Conservation (phyloP, 2,888 invertebrate genomes). For the Cataglyphis altisquamis region DNA sequence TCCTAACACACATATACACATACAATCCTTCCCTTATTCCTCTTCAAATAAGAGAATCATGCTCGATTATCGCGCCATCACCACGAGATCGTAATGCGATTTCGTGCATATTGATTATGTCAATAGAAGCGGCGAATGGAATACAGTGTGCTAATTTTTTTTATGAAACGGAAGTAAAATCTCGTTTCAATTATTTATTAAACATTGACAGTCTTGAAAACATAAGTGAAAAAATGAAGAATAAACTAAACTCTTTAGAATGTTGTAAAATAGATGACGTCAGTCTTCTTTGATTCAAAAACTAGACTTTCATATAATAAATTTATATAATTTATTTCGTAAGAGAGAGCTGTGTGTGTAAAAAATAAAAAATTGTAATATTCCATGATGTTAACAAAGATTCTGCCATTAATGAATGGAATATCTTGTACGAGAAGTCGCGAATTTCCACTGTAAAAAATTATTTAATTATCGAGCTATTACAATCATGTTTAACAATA, state of each 20-base stretch:
- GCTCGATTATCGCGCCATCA: not conserved
- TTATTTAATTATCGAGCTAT: not conserved
- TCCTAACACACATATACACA: not conserved
- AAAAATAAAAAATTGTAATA: not conserved
- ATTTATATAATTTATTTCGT: not conserved
- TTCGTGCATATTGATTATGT: not conserved
- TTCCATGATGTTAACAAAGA: not conserved
- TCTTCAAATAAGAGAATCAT: constrained; percentile 17
- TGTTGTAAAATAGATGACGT: not conserved
- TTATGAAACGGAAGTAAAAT: not conserved
- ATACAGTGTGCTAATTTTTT: not conserved
- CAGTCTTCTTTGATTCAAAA: not conserved
- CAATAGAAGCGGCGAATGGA: not conserved
- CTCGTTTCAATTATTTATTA: not conserved
- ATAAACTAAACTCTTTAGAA: not conserved
- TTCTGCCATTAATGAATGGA: not conserved
- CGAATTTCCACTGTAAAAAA: not conserved
- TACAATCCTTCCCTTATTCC: constrained; percentile 10
- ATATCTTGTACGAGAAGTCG: not conserved
- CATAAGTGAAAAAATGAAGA: not conserved
- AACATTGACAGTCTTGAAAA: not conserved
- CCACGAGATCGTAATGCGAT: not conserved
- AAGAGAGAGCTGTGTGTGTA: not conserved
- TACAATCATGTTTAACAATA: not conserved
- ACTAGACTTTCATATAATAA: not conserved